Conservation (phyloP, 1,140 invertebrate species). For the Dolichoris vasculosae region DNA sequence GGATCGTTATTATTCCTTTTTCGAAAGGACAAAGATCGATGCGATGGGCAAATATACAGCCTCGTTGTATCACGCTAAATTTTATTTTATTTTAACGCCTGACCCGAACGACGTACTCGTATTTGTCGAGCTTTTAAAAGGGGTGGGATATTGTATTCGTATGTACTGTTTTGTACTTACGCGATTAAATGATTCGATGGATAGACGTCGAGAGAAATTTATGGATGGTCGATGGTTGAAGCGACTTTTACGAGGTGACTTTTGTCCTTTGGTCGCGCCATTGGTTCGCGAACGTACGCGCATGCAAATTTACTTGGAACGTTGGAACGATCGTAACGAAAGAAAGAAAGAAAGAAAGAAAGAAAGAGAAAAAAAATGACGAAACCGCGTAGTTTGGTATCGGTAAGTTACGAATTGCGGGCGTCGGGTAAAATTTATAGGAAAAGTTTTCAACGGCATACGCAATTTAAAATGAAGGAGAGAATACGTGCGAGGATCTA, state of each 20-base stretch:
- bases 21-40: constrained; percentile 26
- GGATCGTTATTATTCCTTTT: constrained; percentile 18
- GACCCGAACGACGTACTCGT: background rate
- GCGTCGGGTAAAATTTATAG: background rate
- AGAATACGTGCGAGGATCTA: background rate
- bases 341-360: too few relatives aligned
- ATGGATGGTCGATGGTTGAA: too few relatives aligned
- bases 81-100: background rate
- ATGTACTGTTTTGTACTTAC: too few relatives aligned
- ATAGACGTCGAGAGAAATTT: too few relatives aligned
- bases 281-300: too few relatives aligned
- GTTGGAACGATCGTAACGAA: background rate
- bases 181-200: too few relatives aligned
- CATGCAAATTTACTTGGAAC: too few relatives aligned
- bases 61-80: background rate
- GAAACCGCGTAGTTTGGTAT: background rate
- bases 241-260: too few relatives aligned
- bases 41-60: background rate
- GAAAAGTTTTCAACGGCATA: background rate
- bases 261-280: too few relatives aligned
- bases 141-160: background rate
- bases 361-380: too few relatives aligned
- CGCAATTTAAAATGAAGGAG: background rate
- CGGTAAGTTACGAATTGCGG: background rate
- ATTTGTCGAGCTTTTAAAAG: background rate